phyloP scores from a whole-genome alignment of 2,113 vertebrate species.

The Caranx ignobilis region DNA sequence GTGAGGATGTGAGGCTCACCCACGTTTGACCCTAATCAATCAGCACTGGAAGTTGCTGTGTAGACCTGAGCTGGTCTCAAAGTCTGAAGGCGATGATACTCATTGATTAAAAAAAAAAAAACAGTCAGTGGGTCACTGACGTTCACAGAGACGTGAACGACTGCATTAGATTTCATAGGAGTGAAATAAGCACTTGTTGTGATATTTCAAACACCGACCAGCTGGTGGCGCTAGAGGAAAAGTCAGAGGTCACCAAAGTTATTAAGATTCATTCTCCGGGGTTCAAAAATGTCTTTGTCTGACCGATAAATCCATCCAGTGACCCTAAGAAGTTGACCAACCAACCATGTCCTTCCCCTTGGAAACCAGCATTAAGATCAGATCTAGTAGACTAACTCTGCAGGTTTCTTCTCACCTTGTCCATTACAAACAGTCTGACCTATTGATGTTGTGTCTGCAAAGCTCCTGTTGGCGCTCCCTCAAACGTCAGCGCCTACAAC shows the following conservation, averaged over 20 bases:
- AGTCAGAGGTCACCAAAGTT: background rate
- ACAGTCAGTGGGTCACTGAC: background rate
- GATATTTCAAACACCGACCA: no score
- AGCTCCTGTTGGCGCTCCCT: conserved; percentile 84
- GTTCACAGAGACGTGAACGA: no score
- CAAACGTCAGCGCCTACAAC: conserved; percentile 78
- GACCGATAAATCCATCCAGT: background rate
- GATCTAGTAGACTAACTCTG: background rate
- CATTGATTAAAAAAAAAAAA: background rate
- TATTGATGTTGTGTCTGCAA: conserved; percentile 15
- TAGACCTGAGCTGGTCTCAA: no score
- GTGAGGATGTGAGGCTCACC: no score
- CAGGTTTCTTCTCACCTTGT: background rate
- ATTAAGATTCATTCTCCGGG: no score
- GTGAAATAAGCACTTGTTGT: no score
- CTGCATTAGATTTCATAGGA: no score
- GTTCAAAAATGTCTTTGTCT: no score
- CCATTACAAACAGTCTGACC: background rate
- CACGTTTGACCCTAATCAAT: no score
- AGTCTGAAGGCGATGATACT: no score
- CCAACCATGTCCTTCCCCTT: background rate
- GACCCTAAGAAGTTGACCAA: background rate
- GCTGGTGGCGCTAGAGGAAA: background rate
- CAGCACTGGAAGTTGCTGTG: no score
- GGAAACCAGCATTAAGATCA: background rate